Evolutionary conservation across 2,888 invertebrate species (phyloP).

Genomic region (Octodonta nipae): DNA sequence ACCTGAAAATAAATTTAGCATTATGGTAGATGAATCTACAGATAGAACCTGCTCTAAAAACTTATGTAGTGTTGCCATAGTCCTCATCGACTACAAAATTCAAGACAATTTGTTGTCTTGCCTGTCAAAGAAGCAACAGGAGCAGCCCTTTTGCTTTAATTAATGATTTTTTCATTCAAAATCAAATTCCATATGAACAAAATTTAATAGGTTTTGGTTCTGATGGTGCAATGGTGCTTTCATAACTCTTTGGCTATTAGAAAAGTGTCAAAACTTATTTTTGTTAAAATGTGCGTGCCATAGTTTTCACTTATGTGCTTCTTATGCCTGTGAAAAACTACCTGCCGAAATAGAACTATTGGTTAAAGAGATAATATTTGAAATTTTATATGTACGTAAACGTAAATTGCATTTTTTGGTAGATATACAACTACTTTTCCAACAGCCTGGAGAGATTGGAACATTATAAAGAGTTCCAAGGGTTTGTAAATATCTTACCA

Average conservation of each 20-base stretch:
- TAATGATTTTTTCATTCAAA: constrained; percentile 11
- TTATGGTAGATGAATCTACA: constrained; percentile 9
- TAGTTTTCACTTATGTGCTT: no score
- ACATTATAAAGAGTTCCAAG: no score
- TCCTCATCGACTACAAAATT: no score
- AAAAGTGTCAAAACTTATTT: constrained; percentile 22
- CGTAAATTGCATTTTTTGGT: no score
- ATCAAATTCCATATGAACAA: constrained; percentile 20
- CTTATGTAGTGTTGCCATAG: constrained; percentile 6
- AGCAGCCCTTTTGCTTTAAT: constrained; percentile 6
- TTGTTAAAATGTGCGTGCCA: no score
- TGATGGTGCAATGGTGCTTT: constrained; percentile 27
- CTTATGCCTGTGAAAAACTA: no score
- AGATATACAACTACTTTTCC: no score
- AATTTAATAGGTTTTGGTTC: constrained; percentile 28
- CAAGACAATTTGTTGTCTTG: background rate
- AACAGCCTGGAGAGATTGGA: no score
- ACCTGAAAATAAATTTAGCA: constrained; percentile 8
- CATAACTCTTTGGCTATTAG: constrained; percentile 23
- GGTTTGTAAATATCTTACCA: no score
- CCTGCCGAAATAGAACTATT: no score
- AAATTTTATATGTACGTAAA: no score
- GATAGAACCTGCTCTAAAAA: constrained; percentile 9
- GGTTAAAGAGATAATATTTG: no score
- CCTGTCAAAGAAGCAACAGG: background rate